A percentile compares a stretch with the other conserved stretches of the same genome.
Evolutionary conservation across 1,140 invertebrate species (phyloP).

Genomic region (Drosophila willistoni): DNA sequence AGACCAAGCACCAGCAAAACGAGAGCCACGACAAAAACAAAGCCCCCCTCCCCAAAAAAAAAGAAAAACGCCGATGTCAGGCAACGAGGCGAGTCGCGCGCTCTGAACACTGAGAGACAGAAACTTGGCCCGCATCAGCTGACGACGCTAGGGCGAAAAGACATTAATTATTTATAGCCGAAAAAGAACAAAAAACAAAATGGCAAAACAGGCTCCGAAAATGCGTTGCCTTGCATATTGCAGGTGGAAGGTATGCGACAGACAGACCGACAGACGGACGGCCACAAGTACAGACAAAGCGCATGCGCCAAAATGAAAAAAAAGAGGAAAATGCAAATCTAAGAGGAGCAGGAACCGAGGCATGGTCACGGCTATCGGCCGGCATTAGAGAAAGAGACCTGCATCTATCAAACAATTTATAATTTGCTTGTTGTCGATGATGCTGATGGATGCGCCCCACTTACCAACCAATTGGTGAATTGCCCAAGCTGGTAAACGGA

Average conservation of each 20-base stretch:
- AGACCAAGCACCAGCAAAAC: not conserved
- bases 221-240: constrained; percentile 25
- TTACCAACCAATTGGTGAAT: constrained; percentile 84
- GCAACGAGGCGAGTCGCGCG: constrained; percentile 20
- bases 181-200: constrained; percentile 35
- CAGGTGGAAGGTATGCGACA: not conserved
- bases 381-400: not conserved
- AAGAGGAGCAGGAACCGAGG: not conserved
- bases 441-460: constrained; percentile 33
- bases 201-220: constrained; percentile 22
- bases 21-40: constrained; percentile 1
- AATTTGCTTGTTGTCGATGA: constrained; percentile 15
- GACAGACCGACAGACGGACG: not conserved
- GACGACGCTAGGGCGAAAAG: constrained; percentile 34
- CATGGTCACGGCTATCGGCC: constrained; percentile 6
- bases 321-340: not conserved
- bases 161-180: constrained; percentile 66
- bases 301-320: constrained; percentile 3
- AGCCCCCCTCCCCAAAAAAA: not conserved
- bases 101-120: not conserved
- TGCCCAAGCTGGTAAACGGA: constrained; percentile 84
- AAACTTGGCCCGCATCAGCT: constrained; percentile 50
- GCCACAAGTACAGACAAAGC: not conserved
- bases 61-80: constrained; percentile 2
- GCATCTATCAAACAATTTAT: not conserved